Evolutionary conservation across 1,140 invertebrate species (phyloP).

Genomic region (Aphaenogaster floridana): DNA sequence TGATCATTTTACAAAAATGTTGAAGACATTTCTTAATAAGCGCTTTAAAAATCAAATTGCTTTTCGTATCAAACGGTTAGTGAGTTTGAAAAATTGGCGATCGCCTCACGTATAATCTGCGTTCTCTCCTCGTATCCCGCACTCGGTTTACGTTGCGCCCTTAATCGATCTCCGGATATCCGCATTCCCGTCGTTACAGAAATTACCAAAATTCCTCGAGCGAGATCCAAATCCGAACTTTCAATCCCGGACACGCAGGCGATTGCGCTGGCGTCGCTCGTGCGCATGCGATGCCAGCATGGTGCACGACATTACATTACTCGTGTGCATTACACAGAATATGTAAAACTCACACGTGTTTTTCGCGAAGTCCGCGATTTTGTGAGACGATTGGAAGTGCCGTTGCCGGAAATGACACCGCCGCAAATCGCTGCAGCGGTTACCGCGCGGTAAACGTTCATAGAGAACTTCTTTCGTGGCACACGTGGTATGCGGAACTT

Average conservation of each 20-base stretch:
- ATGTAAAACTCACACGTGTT: neutral
- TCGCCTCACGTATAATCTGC: neutral
- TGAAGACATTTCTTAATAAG: neutral
- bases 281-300: neutral
- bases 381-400: neutral
- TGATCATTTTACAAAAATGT: neutral
- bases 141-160: neutral
- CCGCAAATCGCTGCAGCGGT: neutral
- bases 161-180: neutral
- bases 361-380: neutral
- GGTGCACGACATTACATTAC: conserved; percentile 30
- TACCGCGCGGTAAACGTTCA: neutral
- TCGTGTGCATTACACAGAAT: conserved; percentile 17
- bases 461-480: neutral
- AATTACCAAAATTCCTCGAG: conserved; percentile 18
- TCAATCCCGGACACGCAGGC: neutral
- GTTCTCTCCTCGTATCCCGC: neutral
- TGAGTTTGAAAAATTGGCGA: neutral
- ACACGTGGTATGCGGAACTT: neutral
- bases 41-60: neutral
- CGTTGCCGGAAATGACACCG: neutral
- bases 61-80: neutral
- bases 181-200: neutral
- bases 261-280: neutral
- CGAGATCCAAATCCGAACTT: neutral